Conservation (phyloP, 2,797 vertebrate species). For the Jordanella pulchra region DNA sequence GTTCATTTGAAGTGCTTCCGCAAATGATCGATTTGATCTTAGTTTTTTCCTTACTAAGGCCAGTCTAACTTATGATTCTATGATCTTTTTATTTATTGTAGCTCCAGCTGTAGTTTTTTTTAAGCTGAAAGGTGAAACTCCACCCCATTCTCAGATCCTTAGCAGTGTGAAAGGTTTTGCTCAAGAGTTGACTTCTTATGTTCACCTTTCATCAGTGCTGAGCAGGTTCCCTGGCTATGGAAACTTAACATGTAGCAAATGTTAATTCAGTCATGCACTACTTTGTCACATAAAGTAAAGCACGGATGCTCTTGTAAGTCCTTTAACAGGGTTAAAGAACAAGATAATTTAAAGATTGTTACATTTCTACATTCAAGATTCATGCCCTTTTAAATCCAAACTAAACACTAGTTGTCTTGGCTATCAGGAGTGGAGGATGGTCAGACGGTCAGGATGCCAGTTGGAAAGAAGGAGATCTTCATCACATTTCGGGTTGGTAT, state of each 20-base stretch:
- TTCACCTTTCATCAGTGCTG: neutral
- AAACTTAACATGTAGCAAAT: neutral
- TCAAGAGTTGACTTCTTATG: no score
- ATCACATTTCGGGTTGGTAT: slow-evolving; percentile 90
- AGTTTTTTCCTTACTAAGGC: no score
- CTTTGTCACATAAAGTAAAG: neutral
- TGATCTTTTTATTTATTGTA: no score
- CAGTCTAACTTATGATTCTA: no score
- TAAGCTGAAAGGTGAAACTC: no score
- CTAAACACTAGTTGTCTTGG: no score
- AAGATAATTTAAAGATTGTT: neutral
- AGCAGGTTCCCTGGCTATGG: neutral
- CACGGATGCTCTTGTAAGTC: neutral
- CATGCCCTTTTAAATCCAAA: neutral
- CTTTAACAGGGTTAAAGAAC: neutral
- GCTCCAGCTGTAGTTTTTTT: no score
- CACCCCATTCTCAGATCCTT: no score
- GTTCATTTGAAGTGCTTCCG: no score
- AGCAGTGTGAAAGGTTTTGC: no score
- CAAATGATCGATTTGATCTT: no score
- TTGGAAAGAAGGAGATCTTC: slow-evolving; percentile 96
- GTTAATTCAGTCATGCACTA: neutral
- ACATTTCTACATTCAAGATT: neutral
- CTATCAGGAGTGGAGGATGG: slow-evolving; percentile 90
- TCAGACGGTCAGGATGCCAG: slow-evolving; percentile 95